A percentile compares a stretch with the other conserved stretches of the same genome.
These are phyloP conservation scores for Ernsta delagoae DNA, from an alignment of 2,888 invertebrate genomes.

Conservation along the genomic window DNA sequence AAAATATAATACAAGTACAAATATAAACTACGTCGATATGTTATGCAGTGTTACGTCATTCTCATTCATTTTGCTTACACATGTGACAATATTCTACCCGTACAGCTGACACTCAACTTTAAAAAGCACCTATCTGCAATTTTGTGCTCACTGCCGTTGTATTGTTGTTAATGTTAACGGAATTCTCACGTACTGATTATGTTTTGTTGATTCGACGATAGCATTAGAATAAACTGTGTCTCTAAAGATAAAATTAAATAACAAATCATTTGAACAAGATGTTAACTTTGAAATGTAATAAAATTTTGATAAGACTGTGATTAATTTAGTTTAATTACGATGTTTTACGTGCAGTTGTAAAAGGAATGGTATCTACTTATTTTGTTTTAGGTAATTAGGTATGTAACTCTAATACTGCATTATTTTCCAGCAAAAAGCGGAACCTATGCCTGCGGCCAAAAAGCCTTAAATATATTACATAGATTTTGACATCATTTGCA, in stretches of 20 bases:
- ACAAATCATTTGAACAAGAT: background rate
- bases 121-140: conserved; percentile 22
- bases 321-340: background rate
- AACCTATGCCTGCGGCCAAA: no score
- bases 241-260: conserved; percentile 15
- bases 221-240: conserved; percentile 24
- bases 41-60: no score
- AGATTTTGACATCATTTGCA: no score
- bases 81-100: conserved; percentile 12
- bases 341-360: background rate
- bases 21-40: no score
- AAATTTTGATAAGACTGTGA: background rate
- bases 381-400: no score
- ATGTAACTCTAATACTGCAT: no score
- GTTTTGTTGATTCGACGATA: conserved; percentile 32
- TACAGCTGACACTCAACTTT: conserved; percentile 11
- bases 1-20: no score
- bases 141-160: conserved; percentile 16
- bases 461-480: no score
- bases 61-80: background rate
- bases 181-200: conserved; percentile 38
- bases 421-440: no score
- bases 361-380: no score
- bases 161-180: conserved; percentile 28
- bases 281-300: conserved; percentile 5